Evolutionary conservation across 2,888 invertebrate species (phyloP).

Genomic region (Asteroscopus sphinx): DNA sequence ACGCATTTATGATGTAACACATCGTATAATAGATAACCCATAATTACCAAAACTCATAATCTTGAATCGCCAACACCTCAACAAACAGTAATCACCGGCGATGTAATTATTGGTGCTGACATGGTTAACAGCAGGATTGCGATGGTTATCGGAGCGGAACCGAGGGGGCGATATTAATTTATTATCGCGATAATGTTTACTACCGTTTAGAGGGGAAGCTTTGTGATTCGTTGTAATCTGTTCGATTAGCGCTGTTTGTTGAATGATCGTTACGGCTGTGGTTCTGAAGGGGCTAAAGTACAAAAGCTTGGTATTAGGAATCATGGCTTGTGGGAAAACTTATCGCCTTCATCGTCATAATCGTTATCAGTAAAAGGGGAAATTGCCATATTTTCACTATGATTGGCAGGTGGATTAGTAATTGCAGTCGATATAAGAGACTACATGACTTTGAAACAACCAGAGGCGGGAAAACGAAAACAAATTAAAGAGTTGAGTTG

Average conservation of each 20-base stretch:
- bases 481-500: too few relatives aligned
- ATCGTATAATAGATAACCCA: neutral
- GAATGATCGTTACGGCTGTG: conserved; percentile 18
- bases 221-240: conserved; percentile 51
- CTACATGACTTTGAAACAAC: too few relatives aligned
- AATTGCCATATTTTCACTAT: too few relatives aligned
- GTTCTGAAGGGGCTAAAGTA: neutral
- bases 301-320: too few relatives aligned
- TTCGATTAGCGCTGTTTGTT: conserved; percentile 47
- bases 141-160: conserved; percentile 64
- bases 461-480: too few relatives aligned
- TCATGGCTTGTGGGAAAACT: too few relatives aligned
- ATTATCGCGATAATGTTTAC: conserved; percentile 66
- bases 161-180: conserved; percentile 65
- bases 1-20: too few relatives aligned
- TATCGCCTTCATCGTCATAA: too few relatives aligned
- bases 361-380: too few relatives aligned
- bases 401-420: too few relatives aligned
- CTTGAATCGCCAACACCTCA: conserved; percentile 3
- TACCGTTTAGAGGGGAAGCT: conserved; percentile 55
- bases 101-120: conserved; percentile 57
- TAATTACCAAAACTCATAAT: conserved; percentile 12
- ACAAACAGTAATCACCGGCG: conserved; percentile 37
- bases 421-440: too few relatives aligned
- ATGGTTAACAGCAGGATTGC: conserved; percentile 52